Percentiles rank a stretch among this genome's conserved stretches.
Evolutionary conservation across 2,797 vertebrate species (phyloP).

Genomic region (Sarcophilus harrisii): DNA sequence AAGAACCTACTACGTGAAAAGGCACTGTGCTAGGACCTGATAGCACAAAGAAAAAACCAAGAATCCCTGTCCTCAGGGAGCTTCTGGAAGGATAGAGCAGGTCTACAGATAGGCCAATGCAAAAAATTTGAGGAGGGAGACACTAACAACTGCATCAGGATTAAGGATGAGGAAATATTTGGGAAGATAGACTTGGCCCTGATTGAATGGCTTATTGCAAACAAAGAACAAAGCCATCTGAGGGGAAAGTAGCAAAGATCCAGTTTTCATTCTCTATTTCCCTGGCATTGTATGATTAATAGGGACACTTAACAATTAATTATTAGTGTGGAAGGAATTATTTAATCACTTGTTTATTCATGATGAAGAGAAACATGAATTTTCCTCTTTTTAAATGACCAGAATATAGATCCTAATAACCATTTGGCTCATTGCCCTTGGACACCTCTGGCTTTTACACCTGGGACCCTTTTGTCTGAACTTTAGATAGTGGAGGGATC

Average conservation of each 20-base stretch:
- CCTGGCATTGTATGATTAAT: neutral
- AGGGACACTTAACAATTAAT: neutral
- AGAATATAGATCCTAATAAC: conserved; percentile 18
- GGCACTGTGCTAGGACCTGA: neutral
- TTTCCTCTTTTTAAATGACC: conserved; percentile 10
- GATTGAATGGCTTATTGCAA: conserved; percentile 21
- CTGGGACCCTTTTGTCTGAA: neutral
- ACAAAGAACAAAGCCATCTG: neutral
- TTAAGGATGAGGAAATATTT: neutral
- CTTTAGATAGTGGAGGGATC: neutral
- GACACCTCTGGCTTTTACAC: conserved; percentile 24
- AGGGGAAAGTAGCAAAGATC: neutral
- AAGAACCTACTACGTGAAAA: neutral
- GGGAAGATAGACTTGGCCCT: neutral
- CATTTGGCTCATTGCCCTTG: conserved; percentile 28
- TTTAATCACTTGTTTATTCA: conserved; percentile 23
- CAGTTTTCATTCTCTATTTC: conserved; percentile 19
- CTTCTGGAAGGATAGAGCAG: too few species aligned
- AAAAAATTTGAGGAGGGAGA: neutral
- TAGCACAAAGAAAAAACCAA: neutral
- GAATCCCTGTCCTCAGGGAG: neutral
- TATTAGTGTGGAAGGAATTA: conserved; percentile 35
- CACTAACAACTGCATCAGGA: neutral
- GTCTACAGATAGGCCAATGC: too few species aligned
- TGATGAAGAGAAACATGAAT: conserved; percentile 16